Evolutionary conservation across 2,797 vertebrate genomes (phyloP).

Genomic region (Scolopax bukidnonensis): DNA sequence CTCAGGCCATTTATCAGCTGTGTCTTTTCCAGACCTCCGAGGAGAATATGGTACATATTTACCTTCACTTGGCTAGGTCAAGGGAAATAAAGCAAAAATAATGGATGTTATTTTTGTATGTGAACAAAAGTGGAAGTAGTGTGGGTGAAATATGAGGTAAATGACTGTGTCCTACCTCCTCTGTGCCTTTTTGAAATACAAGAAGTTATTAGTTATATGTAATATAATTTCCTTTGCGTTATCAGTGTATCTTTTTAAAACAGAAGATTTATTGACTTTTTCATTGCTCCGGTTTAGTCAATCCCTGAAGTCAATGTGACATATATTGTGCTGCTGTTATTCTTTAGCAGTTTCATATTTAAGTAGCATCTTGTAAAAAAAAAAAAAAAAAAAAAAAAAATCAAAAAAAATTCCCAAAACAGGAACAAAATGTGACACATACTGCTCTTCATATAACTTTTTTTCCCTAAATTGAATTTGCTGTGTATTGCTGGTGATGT

Average conservation of each 20-base stretch:
- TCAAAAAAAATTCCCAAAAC: neutral
- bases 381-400: neutral
- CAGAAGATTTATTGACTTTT: conserved; percentile 38
- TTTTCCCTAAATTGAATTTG: neutral
- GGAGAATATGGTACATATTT: conserved; percentile 52
- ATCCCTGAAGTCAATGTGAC: neutral
- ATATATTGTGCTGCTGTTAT: neutral
- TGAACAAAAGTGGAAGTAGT: conserved; percentile 55
- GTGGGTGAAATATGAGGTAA: conserved; percentile 62
- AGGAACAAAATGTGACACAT: neutral
- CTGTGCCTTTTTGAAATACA: conserved; percentile 48
- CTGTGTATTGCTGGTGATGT: neutral
- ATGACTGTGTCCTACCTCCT: conserved; percentile 30
- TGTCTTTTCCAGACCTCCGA: conserved; percentile 66
- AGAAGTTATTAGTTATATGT: conserved; percentile 39
- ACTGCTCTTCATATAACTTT: neutral
- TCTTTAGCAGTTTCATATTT: neutral
- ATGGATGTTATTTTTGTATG: conserved; percentile 59
- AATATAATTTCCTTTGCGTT: conserved; percentile 52
- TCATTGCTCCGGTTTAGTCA: neutral
- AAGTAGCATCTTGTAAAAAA: neutral
- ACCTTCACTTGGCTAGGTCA: conserved; percentile 70
- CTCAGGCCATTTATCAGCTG: conserved; percentile 65
- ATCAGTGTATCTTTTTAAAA: conserved; percentile 46
- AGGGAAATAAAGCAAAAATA: conserved; percentile 74